Percentiles rank a stretch among this genome's conserved stretches.
phyloP scores from a whole-genome alignment of 2,797 vertebrate genomes.

The Arrhamphus sclerolepis region DNA sequence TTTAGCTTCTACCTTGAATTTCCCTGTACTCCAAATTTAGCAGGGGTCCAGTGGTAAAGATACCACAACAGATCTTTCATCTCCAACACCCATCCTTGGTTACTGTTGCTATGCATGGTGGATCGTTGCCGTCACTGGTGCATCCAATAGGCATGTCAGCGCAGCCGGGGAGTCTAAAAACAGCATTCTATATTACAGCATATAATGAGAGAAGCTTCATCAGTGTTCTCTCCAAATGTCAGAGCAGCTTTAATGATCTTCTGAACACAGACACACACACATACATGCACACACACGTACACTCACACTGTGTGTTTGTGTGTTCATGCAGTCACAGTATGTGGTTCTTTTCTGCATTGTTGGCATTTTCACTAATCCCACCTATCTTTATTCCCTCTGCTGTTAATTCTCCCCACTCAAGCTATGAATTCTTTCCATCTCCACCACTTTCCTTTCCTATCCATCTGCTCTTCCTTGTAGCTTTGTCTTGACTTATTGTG shows the following conservation, averaged over 20 bases:
- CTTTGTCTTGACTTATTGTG: conserved; percentile 13
- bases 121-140: conserved; percentile 72
- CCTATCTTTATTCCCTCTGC: conserved; percentile 49
- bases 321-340: conserved; percentile 16
- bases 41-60: conserved; percentile 53
- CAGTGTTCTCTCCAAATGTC: conserved; percentile 77
- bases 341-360: conserved; percentile 57
- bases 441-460: conserved; percentile 10
- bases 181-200: conserved; percentile 77
- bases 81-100: conserved; percentile 76
- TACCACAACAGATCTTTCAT: conserved; percentile 67
- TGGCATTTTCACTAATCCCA: conserved; percentile 51
- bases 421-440: conserved; percentile 29
- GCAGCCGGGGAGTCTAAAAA: conserved; percentile 74
- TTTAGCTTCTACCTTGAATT: conserved; percentile 29
- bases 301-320: conserved; percentile 19
- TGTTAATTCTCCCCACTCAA: conserved; percentile 41
- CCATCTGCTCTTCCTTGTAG: conserved; percentile 1
- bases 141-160: conserved; percentile 76
- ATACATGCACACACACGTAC: conserved; percentile 10
- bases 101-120: conserved; percentile 84
- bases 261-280: conserved; percentile 21
- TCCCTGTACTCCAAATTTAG: conserved; percentile 69
- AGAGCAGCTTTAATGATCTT: conserved; percentile 74
- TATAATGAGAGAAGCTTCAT: conserved; percentile 77